phyloP scores from a whole-genome alignment of 1,140 invertebrate genomes.

The Teleopsis dalmanni region DNA sequence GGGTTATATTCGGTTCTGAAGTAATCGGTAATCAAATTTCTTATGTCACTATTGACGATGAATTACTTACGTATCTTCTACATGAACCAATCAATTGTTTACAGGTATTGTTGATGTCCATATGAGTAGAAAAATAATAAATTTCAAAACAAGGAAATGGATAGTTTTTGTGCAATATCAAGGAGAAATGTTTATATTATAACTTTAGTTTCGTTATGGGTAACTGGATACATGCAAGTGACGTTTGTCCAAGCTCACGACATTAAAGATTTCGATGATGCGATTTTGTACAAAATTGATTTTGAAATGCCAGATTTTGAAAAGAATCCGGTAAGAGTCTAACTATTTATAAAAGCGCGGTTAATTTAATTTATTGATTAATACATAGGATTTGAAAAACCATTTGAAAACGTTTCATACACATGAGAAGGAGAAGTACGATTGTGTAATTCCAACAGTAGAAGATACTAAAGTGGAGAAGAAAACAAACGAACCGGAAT shows the following conservation, averaged over 20 bases:
- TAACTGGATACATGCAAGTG: neutral
- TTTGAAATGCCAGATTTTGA: slow-evolving; percentile 58
- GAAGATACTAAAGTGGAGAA: slow-evolving; percentile 50
- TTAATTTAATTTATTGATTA: neutral
- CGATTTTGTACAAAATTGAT: slow-evolving; percentile 70
- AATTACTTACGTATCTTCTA: too few relatives aligned
- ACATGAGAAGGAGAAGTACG: slow-evolving; percentile 60
- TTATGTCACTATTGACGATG: too few relatives aligned
- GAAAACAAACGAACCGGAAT: slow-evolving; percentile 57
- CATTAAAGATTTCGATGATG: slow-evolving; percentile 73
- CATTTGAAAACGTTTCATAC: slow-evolving; percentile 54
- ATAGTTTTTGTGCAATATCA: too few relatives aligned
- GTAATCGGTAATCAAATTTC: too few relatives aligned
- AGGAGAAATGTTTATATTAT: too few relatives aligned
- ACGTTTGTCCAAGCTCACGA: too few relatives aligned
- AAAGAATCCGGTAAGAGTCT: slow-evolving; percentile 20
- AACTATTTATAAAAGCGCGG: neutral
- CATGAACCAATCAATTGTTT: too few relatives aligned
- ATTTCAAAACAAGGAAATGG: too few relatives aligned
- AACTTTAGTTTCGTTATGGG: too few relatives aligned
- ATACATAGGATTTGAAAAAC: slow-evolving; percentile 45
- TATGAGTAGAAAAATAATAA: too few relatives aligned
- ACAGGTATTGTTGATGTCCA: too few relatives aligned
- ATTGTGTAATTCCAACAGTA: slow-evolving; percentile 67
- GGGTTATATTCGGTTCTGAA: too few relatives aligned